Conservation (phyloP, 2,797 vertebrate species). For the Austrolebias charrua region DNA sequence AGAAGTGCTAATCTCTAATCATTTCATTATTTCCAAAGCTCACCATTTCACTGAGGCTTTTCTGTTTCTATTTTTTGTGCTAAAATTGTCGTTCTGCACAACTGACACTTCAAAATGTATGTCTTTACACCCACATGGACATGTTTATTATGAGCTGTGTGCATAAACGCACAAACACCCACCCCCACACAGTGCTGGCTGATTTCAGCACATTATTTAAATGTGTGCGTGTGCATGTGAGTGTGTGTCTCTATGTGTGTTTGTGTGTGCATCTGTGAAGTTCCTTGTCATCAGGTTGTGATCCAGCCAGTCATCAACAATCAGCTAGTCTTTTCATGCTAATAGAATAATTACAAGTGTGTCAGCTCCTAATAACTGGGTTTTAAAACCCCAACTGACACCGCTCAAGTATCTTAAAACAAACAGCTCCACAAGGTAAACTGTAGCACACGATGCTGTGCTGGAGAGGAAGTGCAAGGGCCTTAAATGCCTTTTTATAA, state of each 20-base stretch:
- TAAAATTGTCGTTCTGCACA: conserved; percentile 29
- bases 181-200: conserved; percentile 17
- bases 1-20: conserved; percentile 48
- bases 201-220: conserved; percentile 42
- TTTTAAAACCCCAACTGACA: conserved; percentile 42
- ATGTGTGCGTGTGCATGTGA: conserved; percentile 25
- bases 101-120: conserved; percentile 37
- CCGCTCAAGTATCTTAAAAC: conserved; percentile 24
- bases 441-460: conserved; percentile 7
- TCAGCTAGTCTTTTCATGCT: conserved; percentile 52
- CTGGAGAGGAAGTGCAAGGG: neutral
- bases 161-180: conserved; percentile 20
- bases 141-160: conserved; percentile 24
- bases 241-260: conserved; percentile 29
- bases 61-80: neutral
- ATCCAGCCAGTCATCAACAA: conserved; percentile 59
- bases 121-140: conserved; percentile 33
- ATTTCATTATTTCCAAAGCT: conserved; percentile 41
- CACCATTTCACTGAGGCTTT: conserved; percentile 5
- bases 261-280: conserved; percentile 25
- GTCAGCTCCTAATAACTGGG: conserved; percentile 50
- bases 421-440: conserved; percentile 27
- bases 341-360: conserved; percentile 66
- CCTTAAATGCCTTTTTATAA: conserved; percentile 3
- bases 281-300: conserved; percentile 41